Percentiles rank a stretch among this genome's conserved stretches.
These are phyloP conservation scores for Carollia perspicillata DNA, from an alignment of 2,113 vertebrate genomes.

Conservation along the genomic window DNA sequence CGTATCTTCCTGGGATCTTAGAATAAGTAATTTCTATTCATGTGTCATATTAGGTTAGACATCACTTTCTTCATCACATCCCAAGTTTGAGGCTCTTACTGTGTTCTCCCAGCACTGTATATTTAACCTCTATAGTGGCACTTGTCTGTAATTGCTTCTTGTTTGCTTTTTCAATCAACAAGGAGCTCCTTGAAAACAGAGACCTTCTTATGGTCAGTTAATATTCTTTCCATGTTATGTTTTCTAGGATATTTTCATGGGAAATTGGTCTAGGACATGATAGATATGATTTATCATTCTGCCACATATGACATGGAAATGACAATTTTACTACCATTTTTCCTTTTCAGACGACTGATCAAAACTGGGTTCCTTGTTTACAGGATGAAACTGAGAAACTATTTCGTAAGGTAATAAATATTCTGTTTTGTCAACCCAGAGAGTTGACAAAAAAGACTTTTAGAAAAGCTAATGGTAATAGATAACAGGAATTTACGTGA, in stretches of 20 bases:
- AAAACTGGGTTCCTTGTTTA: constrained; percentile 94
- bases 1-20: neutral
- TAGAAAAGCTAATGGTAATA: neutral
- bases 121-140: neutral
- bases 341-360: constrained; percentile 89
- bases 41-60: neutral
- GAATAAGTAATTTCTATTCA: neutral
- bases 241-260: constrained; percentile 32
- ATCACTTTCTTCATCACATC: neutral
- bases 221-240: neutral
- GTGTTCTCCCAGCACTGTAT: neutral
- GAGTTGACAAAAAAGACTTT: neutral
- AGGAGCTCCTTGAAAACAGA: neutral
- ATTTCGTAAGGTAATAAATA: constrained; percentile 91
- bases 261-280: neutral
- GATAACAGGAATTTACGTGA: neutral
- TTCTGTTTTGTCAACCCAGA: neutral
- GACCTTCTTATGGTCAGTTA: neutral
- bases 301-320: neutral
- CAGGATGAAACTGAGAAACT: constrained; percentile 93
- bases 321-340: neutral
- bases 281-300: neutral
- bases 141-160: neutral
- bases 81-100: neutral
- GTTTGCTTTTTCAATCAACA: neutral